Percentiles rank a stretch among this genome's conserved stretches.
These are phyloP conservation scores for Euura lappo DNA, from an alignment of 1,140 invertebrate species.

Conservation along the genomic window DNA sequence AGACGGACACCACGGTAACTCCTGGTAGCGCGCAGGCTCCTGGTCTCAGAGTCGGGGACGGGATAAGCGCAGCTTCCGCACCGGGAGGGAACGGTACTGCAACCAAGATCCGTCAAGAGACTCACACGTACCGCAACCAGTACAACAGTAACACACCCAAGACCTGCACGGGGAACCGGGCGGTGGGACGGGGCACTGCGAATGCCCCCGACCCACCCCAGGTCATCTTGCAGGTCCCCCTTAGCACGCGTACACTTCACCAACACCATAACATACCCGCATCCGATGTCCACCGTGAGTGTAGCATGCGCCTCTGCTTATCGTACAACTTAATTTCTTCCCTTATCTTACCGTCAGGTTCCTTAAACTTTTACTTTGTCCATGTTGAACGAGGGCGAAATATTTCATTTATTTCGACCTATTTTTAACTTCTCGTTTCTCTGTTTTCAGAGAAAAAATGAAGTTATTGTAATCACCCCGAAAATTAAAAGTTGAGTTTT, in stretches of 20 bases:
- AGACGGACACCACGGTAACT: constrained; percentile 33
- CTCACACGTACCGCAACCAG: constrained; percentile 38
- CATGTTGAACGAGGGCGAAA: too few relatives aligned
- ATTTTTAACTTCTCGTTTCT: too few relatives aligned
- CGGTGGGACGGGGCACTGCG: constrained; percentile 13
- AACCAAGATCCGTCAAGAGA: constrained; percentile 47
- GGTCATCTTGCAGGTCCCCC: constrained; percentile 76
- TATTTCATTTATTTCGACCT: too few relatives aligned
- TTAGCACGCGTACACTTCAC: constrained; percentile 69
- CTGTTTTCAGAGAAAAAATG: too few relatives aligned
- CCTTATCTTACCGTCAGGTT: too few relatives aligned
- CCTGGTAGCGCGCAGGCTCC: constrained; percentile 42
- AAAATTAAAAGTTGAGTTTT: too few relatives aligned
- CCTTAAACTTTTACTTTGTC: too few relatives aligned
- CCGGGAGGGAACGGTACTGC: constrained; percentile 56
- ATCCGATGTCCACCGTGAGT: constrained; percentile 76
- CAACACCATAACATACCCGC: constrained; percentile 69
- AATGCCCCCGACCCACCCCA: constrained; percentile 62
- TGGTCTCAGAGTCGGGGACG: constrained; percentile 20
- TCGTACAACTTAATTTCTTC: constrained; percentile 24
- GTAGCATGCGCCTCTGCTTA: constrained; percentile 63
- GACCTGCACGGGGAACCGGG: constrained; percentile 52
- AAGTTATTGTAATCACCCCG: too few relatives aligned
- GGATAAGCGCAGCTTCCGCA: constrained; percentile 38
- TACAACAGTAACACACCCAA: constrained; percentile 48